These are phyloP conservation scores for Ranitomeya imitator DNA, from an alignment of 2,113 vertebrate species.

Conservation along the genomic window DNA sequence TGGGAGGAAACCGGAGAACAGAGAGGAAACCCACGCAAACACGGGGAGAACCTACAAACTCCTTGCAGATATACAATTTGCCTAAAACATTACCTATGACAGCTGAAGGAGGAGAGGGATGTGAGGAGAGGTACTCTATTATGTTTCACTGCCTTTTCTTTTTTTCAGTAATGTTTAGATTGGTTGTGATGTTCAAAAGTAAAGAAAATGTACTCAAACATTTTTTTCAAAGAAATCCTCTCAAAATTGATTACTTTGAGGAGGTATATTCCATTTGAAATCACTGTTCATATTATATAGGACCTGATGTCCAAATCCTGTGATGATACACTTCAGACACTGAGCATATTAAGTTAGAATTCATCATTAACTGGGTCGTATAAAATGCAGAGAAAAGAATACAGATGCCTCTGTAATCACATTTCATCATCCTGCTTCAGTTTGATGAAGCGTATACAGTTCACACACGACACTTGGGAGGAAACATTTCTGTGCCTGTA, in stretches of 20 bases:
- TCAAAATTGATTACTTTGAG: background rate
- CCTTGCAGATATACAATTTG: too few relatives aligned
- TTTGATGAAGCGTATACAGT: constrained; percentile 16
- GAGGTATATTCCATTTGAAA: background rate
- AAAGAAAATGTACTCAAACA: background rate
- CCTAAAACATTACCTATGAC: too few relatives aligned
- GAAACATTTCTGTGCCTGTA: constrained; percentile 18
- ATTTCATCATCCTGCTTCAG: background rate
- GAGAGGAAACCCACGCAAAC: too few relatives aligned
- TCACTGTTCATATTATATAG: background rate
- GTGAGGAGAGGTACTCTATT: too few relatives aligned
- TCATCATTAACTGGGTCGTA: background rate
- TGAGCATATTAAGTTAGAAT: background rate
- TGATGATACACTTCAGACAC: background rate
- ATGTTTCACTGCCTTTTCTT: too few relatives aligned
- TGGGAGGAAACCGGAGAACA: too few relatives aligned
- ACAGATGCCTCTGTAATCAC: background rate
- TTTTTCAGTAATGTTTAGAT: too few relatives aligned
- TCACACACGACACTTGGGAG: constrained; percentile 10
- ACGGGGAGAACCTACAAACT: too few relatives aligned
- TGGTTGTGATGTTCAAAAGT: too few relatives aligned
- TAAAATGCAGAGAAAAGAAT: background rate
- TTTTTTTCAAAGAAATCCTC: background rate
- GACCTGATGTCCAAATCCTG: background rate
- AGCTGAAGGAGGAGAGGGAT: too few relatives aligned